Percentiles rank a stretch among this genome's conserved stretches.
Evolutionary conservation across 1,140 invertebrate species (phyloP).

Genomic region (Drosophila nigrodunni): DNA sequence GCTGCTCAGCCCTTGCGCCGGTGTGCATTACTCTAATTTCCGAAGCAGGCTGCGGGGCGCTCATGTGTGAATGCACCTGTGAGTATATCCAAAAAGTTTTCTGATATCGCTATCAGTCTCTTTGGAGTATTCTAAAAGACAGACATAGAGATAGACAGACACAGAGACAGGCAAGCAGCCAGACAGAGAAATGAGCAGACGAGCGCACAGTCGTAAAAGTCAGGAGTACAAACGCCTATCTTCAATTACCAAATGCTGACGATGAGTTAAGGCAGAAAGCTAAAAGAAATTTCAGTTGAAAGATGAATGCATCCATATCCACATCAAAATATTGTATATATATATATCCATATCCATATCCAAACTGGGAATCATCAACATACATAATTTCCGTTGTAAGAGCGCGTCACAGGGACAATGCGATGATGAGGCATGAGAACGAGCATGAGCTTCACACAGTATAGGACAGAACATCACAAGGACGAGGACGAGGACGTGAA

Average conservation of each 20-base stretch:
- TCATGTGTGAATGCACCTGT: conserved; percentile 75
- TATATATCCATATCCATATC: conserved; percentile 49
- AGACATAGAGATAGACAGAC: neutral
- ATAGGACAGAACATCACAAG: neutral
- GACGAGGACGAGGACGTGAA: neutral
- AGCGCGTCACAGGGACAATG: conserved; percentile 27
- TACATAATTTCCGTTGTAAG: conserved; percentile 75
- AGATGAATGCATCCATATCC: conserved; percentile 47
- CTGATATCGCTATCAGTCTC: conserved; percentile 58
- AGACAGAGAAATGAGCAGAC: neutral
- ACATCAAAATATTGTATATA: conserved; percentile 28
- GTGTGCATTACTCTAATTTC: conserved; percentile 45
- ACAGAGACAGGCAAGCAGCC: neutral
- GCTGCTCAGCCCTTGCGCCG: neutral
- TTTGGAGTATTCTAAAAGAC: conserved; percentile 9
- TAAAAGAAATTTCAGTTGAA: conserved; percentile 28
- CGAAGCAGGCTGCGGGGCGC: conserved; percentile 48
- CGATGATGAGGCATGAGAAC: neutral
- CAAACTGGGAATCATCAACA: conserved; percentile 58
- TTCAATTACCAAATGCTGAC: conserved; percentile 72
- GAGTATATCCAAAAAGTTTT: conserved; percentile 68
- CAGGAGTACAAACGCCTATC: conserved; percentile 5
- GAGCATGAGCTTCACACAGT: no score
- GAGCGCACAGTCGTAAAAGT: conserved; percentile 11
- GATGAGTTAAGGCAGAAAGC: conserved; percentile 49